These are phyloP conservation scores for Pelusios castaneus DNA, from an alignment of 2,113 vertebrate species.

Conservation along the genomic window DNA sequence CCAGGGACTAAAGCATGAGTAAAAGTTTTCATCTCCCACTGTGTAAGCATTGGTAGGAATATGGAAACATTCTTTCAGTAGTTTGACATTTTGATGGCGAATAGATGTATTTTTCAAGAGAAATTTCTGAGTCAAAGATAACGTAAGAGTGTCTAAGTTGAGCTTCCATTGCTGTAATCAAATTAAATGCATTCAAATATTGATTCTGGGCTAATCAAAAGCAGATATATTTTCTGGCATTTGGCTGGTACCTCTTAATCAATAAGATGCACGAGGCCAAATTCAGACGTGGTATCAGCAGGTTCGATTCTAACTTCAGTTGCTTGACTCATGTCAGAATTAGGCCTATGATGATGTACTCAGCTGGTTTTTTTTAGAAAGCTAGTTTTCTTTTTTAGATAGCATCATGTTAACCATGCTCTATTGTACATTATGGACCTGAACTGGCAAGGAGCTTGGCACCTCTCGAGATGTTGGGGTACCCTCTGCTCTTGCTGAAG, in stretches of 20 bases:
- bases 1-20: neutral
- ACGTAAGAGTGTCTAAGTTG: neutral
- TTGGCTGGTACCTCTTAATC: neutral
- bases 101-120: neutral
- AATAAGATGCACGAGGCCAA: constrained; percentile 27
- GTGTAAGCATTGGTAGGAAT: neutral
- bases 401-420: neutral
- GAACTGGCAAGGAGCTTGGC: neutral
- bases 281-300: neutral
- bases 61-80: neutral
- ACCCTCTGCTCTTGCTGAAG: neutral
- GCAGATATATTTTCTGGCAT: neutral
- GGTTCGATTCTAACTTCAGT: neutral
- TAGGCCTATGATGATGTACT: neutral
- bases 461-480: neutral
- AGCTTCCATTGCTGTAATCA: neutral
- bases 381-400: neutral
- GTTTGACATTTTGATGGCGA: neutral
- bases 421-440: constrained; percentile 1
- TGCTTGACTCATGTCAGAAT: neutral
- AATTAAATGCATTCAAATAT: constrained; percentile 27
- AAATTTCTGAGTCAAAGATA: constrained; percentile 31
- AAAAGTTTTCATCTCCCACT: neutral
- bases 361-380: neutral
- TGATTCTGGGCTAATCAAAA: constrained; percentile 33